These are phyloP conservation scores for Sitta europaea DNA, from an alignment of 2,113 vertebrate species.

Conservation along the genomic window DNA sequence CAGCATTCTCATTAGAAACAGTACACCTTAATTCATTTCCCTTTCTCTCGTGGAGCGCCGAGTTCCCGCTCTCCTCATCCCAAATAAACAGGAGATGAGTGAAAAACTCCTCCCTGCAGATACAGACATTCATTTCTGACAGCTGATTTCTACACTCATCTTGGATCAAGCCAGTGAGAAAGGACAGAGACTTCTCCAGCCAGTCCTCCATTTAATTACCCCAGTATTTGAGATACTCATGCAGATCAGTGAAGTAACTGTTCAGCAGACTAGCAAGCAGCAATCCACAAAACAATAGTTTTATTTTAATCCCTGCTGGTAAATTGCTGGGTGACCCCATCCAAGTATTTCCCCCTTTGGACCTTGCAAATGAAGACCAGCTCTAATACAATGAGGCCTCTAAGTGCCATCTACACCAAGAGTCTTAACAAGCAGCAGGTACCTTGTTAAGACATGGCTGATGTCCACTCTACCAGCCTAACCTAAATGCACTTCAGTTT, in stretches of 20 bases:
- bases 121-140: neutral
- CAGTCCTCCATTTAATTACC: neutral
- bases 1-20: conserved; percentile 4
- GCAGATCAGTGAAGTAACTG: neutral
- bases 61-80: neutral
- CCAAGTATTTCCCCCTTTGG: neutral
- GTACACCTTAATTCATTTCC: conserved; percentile 2
- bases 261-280: neutral
- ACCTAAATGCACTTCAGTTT: neutral
- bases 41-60: neutral
- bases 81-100: conserved; percentile 22
- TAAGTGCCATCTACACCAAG: neutral
- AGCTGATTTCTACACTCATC: neutral
- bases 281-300: neutral
- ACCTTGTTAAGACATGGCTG: neutral
- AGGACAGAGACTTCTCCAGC: neutral
- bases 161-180: neutral
- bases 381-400: neutral
- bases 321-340: neutral
- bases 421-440: too few species aligned
- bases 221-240: neutral
- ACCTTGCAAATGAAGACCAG: neutral
- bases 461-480: neutral
- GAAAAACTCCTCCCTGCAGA: neutral
- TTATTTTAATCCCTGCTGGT: neutral